phyloP scores from a whole-genome alignment of 1,140 invertebrate genomes.

The Magallana gigas region DNA sequence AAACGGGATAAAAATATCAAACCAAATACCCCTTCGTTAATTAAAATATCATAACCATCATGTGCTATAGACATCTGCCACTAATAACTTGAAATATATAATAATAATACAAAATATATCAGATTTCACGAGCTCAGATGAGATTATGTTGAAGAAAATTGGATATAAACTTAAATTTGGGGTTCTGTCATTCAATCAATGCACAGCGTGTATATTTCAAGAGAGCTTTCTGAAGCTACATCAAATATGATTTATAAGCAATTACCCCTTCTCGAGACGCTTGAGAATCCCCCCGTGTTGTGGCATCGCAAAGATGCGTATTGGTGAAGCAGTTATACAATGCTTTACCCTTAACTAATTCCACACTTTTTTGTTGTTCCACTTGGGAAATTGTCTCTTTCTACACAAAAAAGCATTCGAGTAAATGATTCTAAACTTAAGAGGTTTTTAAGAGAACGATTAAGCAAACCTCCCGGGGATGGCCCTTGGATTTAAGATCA shows the following conservation, averaged over 20 bases:
- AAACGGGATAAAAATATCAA: too few species aligned
- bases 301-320: not conserved
- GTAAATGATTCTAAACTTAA: not conserved
- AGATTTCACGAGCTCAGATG: not conserved
- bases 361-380: not conserved
- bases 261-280: not conserved
- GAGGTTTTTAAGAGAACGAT: not conserved
- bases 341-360: not conserved
- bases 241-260: slow-evolving; percentile 26
- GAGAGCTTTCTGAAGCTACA: slow-evolving; percentile 6
- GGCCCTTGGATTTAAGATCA: too few species aligned
- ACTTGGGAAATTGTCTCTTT: not conserved
- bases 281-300: not conserved
- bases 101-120: not conserved
- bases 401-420: not conserved
- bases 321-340: not conserved
- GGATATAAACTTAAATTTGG: slow-evolving; percentile 8
- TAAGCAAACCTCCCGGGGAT: not conserved
- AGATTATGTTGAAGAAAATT: not conserved
- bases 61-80: too few species aligned
- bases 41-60: too few species aligned
- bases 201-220: not conserved
- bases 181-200: slow-evolving; percentile 33
- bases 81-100: too few species aligned
- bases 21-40: too few species aligned